A percentile compares a stretch with the other conserved stretches of the same genome.
Conservation (phyloP, 2,797 vertebrate genomes). For the Craterocephalus amniculus region DNA sequence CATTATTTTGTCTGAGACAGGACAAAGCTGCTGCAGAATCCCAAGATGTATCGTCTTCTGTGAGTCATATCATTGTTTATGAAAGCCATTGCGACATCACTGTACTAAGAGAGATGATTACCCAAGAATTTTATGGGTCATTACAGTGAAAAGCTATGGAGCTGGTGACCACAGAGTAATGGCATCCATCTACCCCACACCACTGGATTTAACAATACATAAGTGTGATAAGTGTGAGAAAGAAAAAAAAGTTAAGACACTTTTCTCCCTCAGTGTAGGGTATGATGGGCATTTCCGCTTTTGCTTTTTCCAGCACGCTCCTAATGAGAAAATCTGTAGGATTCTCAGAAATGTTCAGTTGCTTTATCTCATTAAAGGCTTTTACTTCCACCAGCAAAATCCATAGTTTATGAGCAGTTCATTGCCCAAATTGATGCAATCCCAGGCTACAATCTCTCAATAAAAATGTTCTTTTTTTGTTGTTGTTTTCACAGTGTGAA, state of each 20-base stretch:
- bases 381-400: constrained; percentile 34
- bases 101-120: constrained; percentile 76
- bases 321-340: constrained; percentile 45
- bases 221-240: constrained; percentile 68
- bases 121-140: constrained; percentile 73
- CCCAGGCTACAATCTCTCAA: constrained; percentile 12
- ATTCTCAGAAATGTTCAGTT: constrained; percentile 43
- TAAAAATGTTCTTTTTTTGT: not conserved
- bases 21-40: constrained; percentile 52
- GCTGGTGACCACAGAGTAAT: constrained; percentile 61
- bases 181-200: constrained; percentile 50
- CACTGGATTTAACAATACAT: constrained; percentile 55
- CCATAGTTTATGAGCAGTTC: constrained; percentile 23
- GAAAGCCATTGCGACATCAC: constrained; percentile 71
- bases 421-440: constrained; percentile 31
- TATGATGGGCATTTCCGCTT: constrained; percentile 37
- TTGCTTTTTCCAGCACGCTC: constrained; percentile 57
- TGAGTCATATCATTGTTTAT: constrained; percentile 75
- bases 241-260: constrained; percentile 50
- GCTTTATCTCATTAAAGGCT: constrained; percentile 34
- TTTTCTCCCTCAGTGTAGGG: constrained; percentile 48
- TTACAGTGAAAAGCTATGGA: constrained; percentile 65
- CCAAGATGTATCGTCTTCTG: constrained; percentile 71
- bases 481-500: constrained; percentile 17
- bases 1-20: constrained; percentile 69